These are phyloP conservation scores for Aphelocoma californica DNA, from an alignment of 2,797 vertebrate species.

Conservation along the genomic window DNA sequence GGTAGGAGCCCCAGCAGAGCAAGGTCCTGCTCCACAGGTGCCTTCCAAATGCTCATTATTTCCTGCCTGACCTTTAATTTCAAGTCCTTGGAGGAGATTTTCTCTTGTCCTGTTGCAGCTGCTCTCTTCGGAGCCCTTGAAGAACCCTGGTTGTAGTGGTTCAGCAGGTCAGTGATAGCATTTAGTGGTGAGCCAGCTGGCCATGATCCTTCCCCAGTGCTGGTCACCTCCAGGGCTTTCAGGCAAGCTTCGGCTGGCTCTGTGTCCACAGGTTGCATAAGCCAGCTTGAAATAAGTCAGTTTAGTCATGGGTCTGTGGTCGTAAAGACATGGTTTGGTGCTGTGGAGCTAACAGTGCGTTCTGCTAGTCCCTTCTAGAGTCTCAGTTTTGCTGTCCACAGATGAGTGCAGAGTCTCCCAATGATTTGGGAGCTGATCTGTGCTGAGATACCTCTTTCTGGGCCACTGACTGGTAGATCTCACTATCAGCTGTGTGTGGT, in stretches of 20 bases:
- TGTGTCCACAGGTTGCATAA: not conserved
- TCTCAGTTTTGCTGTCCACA: not conserved
- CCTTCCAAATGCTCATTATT: not conserved
- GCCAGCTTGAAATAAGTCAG: not conserved
- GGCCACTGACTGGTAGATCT: not conserved
- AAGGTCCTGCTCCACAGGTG: not conserved
- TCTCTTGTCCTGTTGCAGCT: not conserved
- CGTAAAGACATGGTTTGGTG: not conserved
- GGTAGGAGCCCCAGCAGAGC: not conserved
- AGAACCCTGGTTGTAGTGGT: not conserved
- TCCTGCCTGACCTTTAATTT: not conserved
- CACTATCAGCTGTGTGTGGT: not conserved
- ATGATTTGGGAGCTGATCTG: not conserved
- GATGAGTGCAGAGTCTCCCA: not conserved
- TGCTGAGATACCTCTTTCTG: not conserved
- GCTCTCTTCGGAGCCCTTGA: not conserved
- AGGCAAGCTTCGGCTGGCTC: not conserved
- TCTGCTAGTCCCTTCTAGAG: not conserved
- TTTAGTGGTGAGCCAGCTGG: not conserved
- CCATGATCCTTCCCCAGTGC: not conserved
- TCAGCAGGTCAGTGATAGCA: not conserved
- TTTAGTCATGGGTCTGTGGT: not conserved
- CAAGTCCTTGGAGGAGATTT: not conserved
- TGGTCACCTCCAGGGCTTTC: not conserved
- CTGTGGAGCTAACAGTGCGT: not conserved